These are phyloP conservation scores for Amblyopsis hoosieri DNA, from an alignment of 2,797 vertebrate genomes.

Conservation along the genomic window DNA sequence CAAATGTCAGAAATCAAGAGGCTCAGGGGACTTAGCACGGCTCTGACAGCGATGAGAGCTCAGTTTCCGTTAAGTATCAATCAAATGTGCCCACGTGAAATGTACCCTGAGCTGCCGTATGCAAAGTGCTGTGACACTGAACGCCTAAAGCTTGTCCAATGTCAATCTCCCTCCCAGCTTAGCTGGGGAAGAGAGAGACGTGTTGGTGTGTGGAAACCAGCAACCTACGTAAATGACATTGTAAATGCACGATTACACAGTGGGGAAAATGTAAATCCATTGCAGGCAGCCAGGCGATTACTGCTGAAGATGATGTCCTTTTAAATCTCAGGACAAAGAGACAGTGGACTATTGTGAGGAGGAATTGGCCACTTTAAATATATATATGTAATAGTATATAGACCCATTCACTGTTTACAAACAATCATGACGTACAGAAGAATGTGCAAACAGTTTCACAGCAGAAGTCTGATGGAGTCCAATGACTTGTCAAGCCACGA, in stretches of 20 bases:
- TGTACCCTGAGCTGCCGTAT: constrained; percentile 61
- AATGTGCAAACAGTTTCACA: no score
- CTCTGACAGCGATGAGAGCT: constrained; percentile 80
- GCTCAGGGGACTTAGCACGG: constrained; percentile 77
- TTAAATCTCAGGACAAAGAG: constrained; percentile 67
- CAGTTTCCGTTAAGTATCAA: constrained; percentile 82
- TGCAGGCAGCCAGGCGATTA: constrained; percentile 68
- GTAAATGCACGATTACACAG: constrained; percentile 80
- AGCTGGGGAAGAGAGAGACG: constrained; percentile 64
- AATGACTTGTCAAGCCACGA: no score
- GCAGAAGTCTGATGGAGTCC: no score
- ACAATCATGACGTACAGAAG: no score
- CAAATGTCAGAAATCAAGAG: constrained; percentile 80
- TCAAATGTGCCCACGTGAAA: constrained; percentile 61
- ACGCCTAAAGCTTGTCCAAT: constrained; percentile 75
- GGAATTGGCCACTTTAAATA: constrained; percentile 71
- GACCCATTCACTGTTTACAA: no score
- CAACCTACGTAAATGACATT: constrained; percentile 77
- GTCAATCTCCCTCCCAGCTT: constrained; percentile 76
- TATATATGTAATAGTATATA: constrained; percentile 41
- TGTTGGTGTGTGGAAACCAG: constrained; percentile 69
- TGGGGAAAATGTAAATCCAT: constrained; percentile 77
- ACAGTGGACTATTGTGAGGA: constrained; percentile 55
- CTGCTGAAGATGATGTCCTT: constrained; percentile 69
- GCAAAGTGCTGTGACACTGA: constrained; percentile 63